A percentile compares a stretch with the other conserved stretches of the same genome.
Evolutionary conservation across 2,113 vertebrate genomes (phyloP).

Genomic region (Corydoras sp.): DNA sequence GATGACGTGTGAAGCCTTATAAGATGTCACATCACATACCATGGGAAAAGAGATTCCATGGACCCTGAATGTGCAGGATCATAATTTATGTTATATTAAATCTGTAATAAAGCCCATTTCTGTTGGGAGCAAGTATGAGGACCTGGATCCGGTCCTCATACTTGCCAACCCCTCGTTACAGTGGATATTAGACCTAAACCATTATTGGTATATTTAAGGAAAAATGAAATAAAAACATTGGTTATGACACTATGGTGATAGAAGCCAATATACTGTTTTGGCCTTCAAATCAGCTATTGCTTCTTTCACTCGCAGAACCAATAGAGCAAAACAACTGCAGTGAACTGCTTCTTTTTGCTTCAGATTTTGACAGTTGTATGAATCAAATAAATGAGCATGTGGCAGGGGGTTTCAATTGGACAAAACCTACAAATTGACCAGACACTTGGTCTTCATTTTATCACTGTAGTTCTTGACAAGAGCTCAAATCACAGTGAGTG

Average conservation of each 20-base stretch:
- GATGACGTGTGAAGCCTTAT: too few relatives aligned
- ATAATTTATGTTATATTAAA: too few relatives aligned
- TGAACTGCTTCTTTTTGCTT: not conserved
- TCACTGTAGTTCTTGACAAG: not conserved
- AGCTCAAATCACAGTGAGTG: not conserved
- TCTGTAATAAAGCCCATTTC: too few relatives aligned
- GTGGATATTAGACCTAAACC: too few relatives aligned
- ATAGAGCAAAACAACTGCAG: not conserved
- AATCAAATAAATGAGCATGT: slow-evolving; percentile 1
- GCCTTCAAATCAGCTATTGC: slow-evolving; percentile 2
- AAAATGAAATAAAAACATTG: too few relatives aligned
- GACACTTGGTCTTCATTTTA: not conserved
- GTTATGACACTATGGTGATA: not conserved
- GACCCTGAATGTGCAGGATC: too few relatives aligned
- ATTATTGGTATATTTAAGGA: too few relatives aligned
- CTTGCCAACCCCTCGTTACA: too few relatives aligned
- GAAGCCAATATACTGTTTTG: not conserved
- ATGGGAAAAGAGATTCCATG: too few relatives aligned
- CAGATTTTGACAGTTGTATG: not conserved
- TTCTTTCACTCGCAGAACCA: not conserved
- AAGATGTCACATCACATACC: too few relatives aligned
- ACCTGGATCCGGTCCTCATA: too few relatives aligned
- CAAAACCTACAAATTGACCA: not conserved
- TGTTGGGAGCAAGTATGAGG: too few relatives aligned
- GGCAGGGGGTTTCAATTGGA: not conserved